Conservation (phyloP, 2,888 invertebrate species). For the Tetranychus piercei region DNA sequence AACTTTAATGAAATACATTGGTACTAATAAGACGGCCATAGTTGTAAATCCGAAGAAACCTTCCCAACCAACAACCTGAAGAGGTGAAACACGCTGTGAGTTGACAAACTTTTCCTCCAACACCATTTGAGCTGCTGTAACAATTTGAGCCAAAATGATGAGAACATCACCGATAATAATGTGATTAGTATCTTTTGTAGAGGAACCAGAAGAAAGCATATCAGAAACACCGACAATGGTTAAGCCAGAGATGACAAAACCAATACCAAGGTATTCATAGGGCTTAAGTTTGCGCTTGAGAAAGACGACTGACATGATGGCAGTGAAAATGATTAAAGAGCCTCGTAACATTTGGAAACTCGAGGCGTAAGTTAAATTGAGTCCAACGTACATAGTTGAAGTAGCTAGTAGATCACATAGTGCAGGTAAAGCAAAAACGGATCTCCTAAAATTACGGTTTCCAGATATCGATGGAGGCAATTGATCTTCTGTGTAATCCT, state of each 20-base stretch:
- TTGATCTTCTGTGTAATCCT: conserved; percentile 23
- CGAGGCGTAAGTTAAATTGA: conserved; percentile 74
- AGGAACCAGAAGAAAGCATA: conserved; percentile 34
- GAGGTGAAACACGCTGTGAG: conserved; percentile 39
- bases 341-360: conserved; percentile 85
- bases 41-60: conserved; percentile 53
- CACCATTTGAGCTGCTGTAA: conserved; percentile 77
- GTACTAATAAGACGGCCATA: conserved; percentile 46
- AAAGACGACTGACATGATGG: conserved; percentile 62
- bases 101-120: conserved; percentile 73
- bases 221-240: conserved; percentile 55
- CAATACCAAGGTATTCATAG: conserved; percentile 58
- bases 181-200: conserved; percentile 37
- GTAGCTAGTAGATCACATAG: conserved; percentile 74
- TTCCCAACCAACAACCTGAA: conserved; percentile 87
- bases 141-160: conserved; percentile 47
- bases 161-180: conserved; percentile 52
- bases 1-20: conserved; percentile 50
- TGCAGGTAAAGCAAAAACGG: conserved; percentile 64
- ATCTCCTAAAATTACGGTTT: conserved; percentile 37
- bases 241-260: conserved; percentile 50
- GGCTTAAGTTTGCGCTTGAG: conserved; percentile 45
- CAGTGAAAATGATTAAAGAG: conserved; percentile 71
- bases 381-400: conserved; percentile 70
- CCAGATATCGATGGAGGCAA: conserved; percentile 44